These are phyloP conservation scores for Ormyrus pomaceus DNA, from an alignment of 2,888 invertebrate genomes.

Conservation along the genomic window DNA sequence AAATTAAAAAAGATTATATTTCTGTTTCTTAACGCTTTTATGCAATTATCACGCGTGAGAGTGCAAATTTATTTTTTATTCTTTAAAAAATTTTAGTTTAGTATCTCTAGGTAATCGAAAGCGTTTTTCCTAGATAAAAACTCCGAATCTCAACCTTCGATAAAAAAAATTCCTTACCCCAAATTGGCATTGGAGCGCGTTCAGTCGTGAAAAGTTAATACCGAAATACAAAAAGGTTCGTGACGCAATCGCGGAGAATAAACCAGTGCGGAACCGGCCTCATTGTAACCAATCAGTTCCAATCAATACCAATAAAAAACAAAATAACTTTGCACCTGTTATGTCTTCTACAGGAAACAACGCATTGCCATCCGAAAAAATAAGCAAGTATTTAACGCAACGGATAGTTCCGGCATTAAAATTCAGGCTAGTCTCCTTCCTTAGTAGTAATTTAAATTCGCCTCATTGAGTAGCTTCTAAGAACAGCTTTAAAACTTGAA, in stretches of 20 bases:
- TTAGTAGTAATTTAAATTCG: too few relatives aligned
- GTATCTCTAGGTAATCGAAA: background rate
- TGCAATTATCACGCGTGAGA: too few relatives aligned
- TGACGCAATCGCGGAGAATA: conserved; percentile 37
- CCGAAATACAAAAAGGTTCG: conserved; percentile 21
- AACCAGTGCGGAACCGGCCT: conserved; percentile 41
- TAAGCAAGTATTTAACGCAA: too few relatives aligned
- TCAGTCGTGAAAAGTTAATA: conserved; percentile 27
- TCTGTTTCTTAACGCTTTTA: too few relatives aligned
- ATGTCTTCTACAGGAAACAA: conserved; percentile 19
- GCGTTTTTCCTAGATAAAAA: background rate
- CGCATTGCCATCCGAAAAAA: too few relatives aligned
- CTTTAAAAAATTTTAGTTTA: background rate
- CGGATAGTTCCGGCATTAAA: too few relatives aligned
- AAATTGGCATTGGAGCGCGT: conserved; percentile 10
- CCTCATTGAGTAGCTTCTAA: too few relatives aligned
- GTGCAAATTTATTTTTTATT: background rate
- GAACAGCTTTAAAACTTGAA: too few relatives aligned
- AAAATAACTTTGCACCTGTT: conserved; percentile 44
- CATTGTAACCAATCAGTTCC: conserved; percentile 47
- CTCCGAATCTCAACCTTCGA: too few relatives aligned
- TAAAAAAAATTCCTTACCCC: too few relatives aligned
- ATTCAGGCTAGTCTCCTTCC: too few relatives aligned
- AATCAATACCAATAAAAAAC: conserved; percentile 50
- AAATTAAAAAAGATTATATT: too few relatives aligned